These are phyloP conservation scores for Florisuga fusca DNA, from an alignment of 2,797 vertebrate genomes.

Conservation along the genomic window DNA sequence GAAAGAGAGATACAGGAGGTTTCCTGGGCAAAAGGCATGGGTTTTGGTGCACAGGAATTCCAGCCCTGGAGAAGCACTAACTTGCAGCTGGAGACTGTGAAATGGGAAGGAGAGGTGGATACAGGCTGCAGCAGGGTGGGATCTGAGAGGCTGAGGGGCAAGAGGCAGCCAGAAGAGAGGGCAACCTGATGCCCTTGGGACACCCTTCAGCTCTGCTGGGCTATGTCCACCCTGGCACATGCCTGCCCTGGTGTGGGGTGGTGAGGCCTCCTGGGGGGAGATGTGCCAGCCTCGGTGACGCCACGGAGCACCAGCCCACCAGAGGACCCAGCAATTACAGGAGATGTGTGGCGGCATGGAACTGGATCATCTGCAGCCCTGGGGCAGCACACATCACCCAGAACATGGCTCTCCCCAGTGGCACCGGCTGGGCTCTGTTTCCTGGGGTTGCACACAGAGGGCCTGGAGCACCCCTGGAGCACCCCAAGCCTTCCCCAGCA, in stretches of 20 bases:
- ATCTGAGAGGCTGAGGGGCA: not conserved
- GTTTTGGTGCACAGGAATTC: not conserved
- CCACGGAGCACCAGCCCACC: not conserved
- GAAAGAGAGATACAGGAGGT: not conserved
- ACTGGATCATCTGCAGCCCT: not conserved
- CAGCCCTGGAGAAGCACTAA: not conserved
- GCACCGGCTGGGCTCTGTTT: rapidly evolving
- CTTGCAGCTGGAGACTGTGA: not conserved
- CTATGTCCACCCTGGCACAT: not conserved
- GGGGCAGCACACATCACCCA: rapidly evolving
- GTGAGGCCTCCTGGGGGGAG: not conserved
- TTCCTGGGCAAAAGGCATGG: not conserved
- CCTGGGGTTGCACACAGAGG: not conserved
- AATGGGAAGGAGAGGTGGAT: not conserved
- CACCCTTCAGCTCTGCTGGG: not conserved
- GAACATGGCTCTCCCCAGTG: not conserved
- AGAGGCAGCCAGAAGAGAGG: not conserved
- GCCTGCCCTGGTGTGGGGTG: rapidly evolving
- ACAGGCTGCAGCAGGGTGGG: not conserved
- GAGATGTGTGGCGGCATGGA: not conserved
- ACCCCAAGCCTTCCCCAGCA: rapidly evolving
- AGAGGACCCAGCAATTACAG: not conserved
- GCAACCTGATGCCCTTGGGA: not conserved
- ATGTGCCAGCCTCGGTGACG: not conserved
- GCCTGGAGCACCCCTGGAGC: not conserved